A percentile compares a stretch with the other conserved stretches of the same genome.
phyloP scores from a whole-genome alignment of 2,113 vertebrate species.

The Prochilodus magdalenae region DNA sequence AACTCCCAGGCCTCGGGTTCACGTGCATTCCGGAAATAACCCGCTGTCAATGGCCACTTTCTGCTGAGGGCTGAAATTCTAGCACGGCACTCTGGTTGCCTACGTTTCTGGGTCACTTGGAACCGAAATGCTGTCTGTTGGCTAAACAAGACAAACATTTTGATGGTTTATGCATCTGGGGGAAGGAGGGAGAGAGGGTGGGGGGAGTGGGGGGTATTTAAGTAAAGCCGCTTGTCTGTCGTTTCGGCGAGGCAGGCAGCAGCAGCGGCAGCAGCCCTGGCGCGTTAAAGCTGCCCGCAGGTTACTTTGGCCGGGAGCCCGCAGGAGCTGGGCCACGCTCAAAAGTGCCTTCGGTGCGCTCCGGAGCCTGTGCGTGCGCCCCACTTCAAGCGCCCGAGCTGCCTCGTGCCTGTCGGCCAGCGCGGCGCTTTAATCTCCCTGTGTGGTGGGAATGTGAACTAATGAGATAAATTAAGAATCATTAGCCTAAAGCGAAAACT shows the following conservation, averaged over 20 bases:
- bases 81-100: background rate
- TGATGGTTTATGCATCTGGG: background rate
- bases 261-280: background rate
- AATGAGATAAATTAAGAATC: conserved; percentile 72
- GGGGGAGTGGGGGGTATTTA: conserved; percentile 23
- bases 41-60: background rate
- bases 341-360: conserved; percentile 31
- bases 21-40: background rate
- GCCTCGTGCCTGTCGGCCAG: conserved; percentile 46
- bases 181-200: no score
- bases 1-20: background rate
- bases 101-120: conserved; percentile 40
- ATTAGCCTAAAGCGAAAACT: conserved; percentile 65
- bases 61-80: background rate
- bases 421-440: conserved; percentile 64
- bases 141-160: conserved; percentile 2
- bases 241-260: conserved; percentile 37
- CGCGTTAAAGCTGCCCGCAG: conserved; percentile 40
- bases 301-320: conserved; percentile 43
- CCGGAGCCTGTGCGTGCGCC: conserved; percentile 11
- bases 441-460: conserved; percentile 69
- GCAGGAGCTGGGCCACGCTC: conserved; percentile 25
- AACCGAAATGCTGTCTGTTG: conserved; percentile 19
- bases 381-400: background rate
- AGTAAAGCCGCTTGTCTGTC: conserved; percentile 40